Base-by-base conservation (phyloP, 2,888 invertebrate genomes). In the Catonia carolina region DNA sequence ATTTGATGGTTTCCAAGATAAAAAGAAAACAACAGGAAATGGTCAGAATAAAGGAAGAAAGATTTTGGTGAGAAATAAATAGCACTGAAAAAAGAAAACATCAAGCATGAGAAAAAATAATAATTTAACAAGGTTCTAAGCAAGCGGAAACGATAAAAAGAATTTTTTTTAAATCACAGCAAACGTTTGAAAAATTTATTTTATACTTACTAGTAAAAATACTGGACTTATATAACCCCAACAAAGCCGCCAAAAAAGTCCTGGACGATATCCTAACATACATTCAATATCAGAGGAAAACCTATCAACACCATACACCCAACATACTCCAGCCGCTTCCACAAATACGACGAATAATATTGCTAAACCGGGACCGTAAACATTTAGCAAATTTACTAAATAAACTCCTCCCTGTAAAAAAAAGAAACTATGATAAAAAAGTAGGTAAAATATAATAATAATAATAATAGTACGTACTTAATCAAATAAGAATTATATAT, bases 261-360 rank as follows among this genome's bases (percentile, higher is more conserved):
- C 86, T 0, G 91, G 89, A 55, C 77, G 76, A 67, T 84, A 79
- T 0, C 92, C 92, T 62, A 91, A 77, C 92, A 92, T 93, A 69
- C 81, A 82, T 68, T 84, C 80, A 54, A 93, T 83, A 69, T 92
- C 91, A 17, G 80, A 75, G 0, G 88, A 85, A 73, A 92, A 89
- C 58, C 85, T 78, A 65, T 85, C 84, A 1, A 87, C 88, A 1
- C 89, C 92, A 70, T 93, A 93, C 66, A 92, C 81, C 90, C 91
- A 93, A 73, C 86, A 89, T 1, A 93, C 88, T 0, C 90, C 92
- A 0, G 89, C 87, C 0, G 91, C 86, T 72, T 93, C 93, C 56
- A 93, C 88, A 70, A 93, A 92, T 41, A 93, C 92, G 63, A 93
- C 89, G 74, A 92, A 92, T 45, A 93, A 75, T 60, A 93, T 88